These are phyloP conservation scores for Corythaixoides concolor DNA, from an alignment of 2,113 vertebrate genomes.

Conservation along the genomic window DNA sequence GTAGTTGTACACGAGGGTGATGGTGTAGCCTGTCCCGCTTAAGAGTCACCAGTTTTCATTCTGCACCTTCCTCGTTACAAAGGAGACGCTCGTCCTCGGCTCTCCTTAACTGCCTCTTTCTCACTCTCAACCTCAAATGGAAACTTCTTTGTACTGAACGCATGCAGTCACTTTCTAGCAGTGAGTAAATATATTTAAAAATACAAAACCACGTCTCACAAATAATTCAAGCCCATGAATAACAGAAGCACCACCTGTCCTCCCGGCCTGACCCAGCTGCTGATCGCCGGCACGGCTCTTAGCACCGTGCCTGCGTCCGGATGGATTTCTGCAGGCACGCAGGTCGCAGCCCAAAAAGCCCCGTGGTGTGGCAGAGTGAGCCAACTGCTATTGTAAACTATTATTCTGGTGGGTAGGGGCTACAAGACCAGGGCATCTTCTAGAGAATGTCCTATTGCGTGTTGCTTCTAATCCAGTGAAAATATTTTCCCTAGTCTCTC, in stretches of 20 bases:
- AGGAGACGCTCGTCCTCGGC: neutral
- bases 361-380: neutral
- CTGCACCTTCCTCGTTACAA: neutral
- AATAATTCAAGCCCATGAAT: neutral
- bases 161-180: neutral
- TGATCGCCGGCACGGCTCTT: rapidly evolving
- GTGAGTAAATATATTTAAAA: neutral
- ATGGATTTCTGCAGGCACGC: neutral
- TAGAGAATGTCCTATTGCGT: neutral
- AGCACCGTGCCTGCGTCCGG: rapidly evolving
- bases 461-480: neutral
- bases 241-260: neutral
- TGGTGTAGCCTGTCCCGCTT: neutral
- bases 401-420: neutral
- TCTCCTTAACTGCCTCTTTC: neutral
- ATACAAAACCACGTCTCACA: neutral
- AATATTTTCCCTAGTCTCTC: slow-evolving; percentile 71
- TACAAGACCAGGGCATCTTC: neutral
- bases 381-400: neutral
- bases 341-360: neutral
- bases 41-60: neutral
- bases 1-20: rapidly evolving
- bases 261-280: neutral
- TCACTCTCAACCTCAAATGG: neutral
- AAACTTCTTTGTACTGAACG: neutral